Evolutionary conservation across 2,113 vertebrate genomes (phyloP), one percentile per base, ranked within the genome.

Genomic region (Coptodon bakossiorum): DNA sequence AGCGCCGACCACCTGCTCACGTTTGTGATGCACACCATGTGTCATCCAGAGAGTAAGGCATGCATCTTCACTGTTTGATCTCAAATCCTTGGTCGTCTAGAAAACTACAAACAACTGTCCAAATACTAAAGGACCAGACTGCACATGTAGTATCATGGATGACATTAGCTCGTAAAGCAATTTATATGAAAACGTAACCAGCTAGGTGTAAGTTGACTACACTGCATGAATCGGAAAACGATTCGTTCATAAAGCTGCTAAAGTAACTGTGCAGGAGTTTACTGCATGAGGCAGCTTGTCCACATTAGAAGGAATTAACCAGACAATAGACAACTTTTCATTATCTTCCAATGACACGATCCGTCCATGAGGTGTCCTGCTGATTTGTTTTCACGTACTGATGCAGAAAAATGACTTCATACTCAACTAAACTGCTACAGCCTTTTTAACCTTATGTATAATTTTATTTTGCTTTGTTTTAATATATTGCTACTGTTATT

Each of bases 11-110:
- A 34, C 59, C 29, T 19, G 59, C 59, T 63, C 59, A 63, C 29
- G 0, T 45, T 27, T 0, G 22, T 0, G 34, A 3, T 71, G 19
- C 61, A 71, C 0, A 71, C 7, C 4, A 9, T 14, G 11, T 0
- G 19, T 22, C 6, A n/a, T 13, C 36, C 29, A 34, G 29, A 66
- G 4, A 66, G 61, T 5, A 19, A 1, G 17, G 31, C 31, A 6
- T 7, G 61, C 61, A n/a, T 11, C 59, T 3, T 36, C 31, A 66
- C 31, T 5, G 31, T 66, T 1, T 66, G 1, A 66, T n/a, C 19
- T 66, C 11, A 66, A 66, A 22, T 66, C 61, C 0, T 4, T 38
- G 34, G 17, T 38, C 0, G 10, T 38, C 6, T 13, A 38, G 10
- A 68, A 38, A 66, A 38, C 19, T 36, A 66, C 61, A 66, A n/a